Conservation (phyloP, 2,113 vertebrate species). For the Brevimyrus niger region DNA sequence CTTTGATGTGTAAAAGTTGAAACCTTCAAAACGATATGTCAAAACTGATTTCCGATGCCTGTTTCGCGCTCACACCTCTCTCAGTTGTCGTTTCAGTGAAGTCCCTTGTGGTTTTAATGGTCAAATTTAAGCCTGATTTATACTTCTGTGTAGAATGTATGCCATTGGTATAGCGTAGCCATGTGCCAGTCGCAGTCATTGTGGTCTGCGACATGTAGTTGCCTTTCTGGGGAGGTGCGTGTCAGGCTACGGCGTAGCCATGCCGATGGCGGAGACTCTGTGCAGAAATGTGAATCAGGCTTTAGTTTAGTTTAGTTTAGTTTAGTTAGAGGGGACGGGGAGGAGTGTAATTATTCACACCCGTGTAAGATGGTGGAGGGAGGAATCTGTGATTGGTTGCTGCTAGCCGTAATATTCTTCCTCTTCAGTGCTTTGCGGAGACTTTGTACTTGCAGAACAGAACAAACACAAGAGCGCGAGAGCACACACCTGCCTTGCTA, state of each 20-base stretch:
- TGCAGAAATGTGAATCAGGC: background rate
- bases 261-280: background rate
- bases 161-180: background rate
- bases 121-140: background rate
- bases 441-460: conserved; percentile 50
- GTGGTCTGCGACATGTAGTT: background rate
- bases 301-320: background rate
- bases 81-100: background rate
- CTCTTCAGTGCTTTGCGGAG: conserved; percentile 28
- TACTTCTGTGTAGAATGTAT: background rate
- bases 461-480: conserved; percentile 39
- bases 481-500: conserved; percentile 33
- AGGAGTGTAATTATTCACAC: background rate
- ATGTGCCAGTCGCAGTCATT: background rate
- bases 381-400: background rate
- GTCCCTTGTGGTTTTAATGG: background rate
- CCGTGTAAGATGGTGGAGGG: background rate
- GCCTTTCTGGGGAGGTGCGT: background rate
- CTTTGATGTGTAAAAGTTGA: background rate
- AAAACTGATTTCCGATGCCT: background rate
- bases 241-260: background rate
- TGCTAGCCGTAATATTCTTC: conserved; percentile 19
- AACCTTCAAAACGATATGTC: background rate
- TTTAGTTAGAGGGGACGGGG: too few species aligned
- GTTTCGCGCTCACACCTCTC: background rate